These are phyloP conservation scores for Oxytorus armatus DNA, from an alignment of 2,888 invertebrate genomes.

Conservation along the genomic window DNA sequence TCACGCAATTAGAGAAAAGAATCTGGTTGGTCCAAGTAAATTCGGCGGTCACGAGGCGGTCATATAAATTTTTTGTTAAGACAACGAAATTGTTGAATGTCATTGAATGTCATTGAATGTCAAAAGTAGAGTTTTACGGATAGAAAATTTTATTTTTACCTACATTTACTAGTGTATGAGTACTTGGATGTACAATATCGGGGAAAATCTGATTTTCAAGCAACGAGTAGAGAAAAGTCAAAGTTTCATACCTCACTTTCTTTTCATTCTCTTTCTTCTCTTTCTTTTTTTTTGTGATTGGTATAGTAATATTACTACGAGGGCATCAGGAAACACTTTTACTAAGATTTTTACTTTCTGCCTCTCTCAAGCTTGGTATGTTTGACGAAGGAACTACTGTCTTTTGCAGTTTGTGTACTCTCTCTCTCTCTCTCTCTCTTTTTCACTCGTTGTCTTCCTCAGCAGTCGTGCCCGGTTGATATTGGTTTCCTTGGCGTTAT, in stretches of 20 bases:
- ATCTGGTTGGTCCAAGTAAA: not conserved
- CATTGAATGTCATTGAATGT: not conserved
- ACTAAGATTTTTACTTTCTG: constrained; percentile 59
- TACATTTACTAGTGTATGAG: not conserved
- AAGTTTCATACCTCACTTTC: constrained; percentile 41
- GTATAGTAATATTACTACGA: constrained; percentile 18
- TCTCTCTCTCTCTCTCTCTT: constrained; percentile 24
- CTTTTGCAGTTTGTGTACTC: constrained; percentile 68
- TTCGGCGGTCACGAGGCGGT: too few relatives aligned
- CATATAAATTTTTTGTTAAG: too few relatives aligned
- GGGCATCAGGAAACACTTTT: constrained; percentile 57
- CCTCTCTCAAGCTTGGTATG: constrained; percentile 31
- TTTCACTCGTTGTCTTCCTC: not conserved
- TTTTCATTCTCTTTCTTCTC: constrained; percentile 12
- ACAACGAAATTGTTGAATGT: too few relatives aligned
- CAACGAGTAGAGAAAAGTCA: too few relatives aligned
- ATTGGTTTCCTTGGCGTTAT: constrained; percentile 62
- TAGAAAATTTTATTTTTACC: not conserved
- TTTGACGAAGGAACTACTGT: constrained; percentile 73
- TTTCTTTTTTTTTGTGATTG: constrained; percentile 3
- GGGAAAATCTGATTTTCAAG: constrained; percentile 32
- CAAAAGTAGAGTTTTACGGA: not conserved
- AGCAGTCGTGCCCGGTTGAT: constrained; percentile 32
- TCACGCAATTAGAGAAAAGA: not conserved
- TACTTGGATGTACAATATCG: not conserved